phyloP scores from a whole-genome alignment of 2,113 vertebrate genomes.

The Plecotus auritus region DNA sequence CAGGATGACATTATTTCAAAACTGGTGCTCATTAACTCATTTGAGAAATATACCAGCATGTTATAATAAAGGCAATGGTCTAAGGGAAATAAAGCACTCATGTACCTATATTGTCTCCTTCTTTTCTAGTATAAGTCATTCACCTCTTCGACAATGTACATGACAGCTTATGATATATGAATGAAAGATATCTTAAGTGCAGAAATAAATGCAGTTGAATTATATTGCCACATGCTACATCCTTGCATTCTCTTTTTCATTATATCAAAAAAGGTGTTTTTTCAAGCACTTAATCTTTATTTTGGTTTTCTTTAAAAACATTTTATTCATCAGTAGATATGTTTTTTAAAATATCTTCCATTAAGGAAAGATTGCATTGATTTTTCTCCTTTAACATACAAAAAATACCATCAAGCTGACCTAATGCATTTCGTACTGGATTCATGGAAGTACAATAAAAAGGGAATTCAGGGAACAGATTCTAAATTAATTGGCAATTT shows the following conservation, averaged over 20 bases:
- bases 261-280: not conserved
- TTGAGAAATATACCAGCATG: not conserved
- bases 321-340: not conserved
- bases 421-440: slow-evolving; percentile 42
- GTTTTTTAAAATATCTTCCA: not conserved
- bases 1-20: not conserved
- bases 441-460: slow-evolving; percentile 48
- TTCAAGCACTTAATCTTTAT: not conserved
- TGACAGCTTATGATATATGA: not conserved
- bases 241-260: not conserved
- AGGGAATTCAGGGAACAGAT: slow-evolving; percentile 43
- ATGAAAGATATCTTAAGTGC: not conserved
- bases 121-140: not conserved
- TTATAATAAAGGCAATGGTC: not conserved
- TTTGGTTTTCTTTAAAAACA: not conserved
- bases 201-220: not conserved
- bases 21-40: not conserved
- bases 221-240: not conserved
- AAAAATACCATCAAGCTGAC: not conserved
- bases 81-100: not conserved
- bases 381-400: not conserved
- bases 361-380: not conserved
- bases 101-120: not conserved
- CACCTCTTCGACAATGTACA: not conserved
- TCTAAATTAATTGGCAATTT: slow-evolving; percentile 76